Base-by-base conservation (phyloP, 2,113 vertebrate genomes). In the Serinus canaria region DNA sequence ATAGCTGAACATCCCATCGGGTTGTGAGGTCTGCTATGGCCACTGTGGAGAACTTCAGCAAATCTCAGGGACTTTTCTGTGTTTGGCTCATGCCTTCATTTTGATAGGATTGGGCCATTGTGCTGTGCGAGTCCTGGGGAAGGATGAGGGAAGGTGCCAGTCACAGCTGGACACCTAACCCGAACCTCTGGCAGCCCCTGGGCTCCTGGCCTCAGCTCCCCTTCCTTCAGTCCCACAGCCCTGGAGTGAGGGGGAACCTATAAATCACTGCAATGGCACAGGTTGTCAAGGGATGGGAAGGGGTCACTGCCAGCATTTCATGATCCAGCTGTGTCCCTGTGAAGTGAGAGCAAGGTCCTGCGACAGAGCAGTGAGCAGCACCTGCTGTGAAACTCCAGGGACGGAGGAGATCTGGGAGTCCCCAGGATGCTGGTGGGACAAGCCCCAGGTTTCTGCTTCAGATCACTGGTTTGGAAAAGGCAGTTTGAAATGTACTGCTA, bases 351-450 rank as follows among this genome's bases (percentile, higher is more conserved):
- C 5, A 3, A 82, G 58, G 25, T 59, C 18, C 19, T 3, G 4
- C 56, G 59, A 30, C 18, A 44, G 52, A 35, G 60, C 1, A 1
- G 11, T 15, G 70, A 88, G 47, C 3, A 3, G 47, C 20, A 20
- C 39, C 55, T 62, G 31, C 47, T 55, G 39, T 53, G 63, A 50
- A 73, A 52, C 25, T 56, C 50, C 6, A 11, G 22, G 33, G 46
- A 52, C 1, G 2, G 9, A 23, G 28, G 16, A 58, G 50, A 49
- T 19, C 15, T 0, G 0, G 9, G 27, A 66, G 30, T 35, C 44
- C n/a, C 37, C 37, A 37, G 18, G 15, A 22, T 53, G 20, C 28
- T 64, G 53, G 12, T 8, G 49, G 55, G 47, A 59, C 24, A 60
- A 35, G 22, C 35, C 62, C 17, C 30, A 18, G 37, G 19, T 53